Conservation (phyloP, 2,113 vertebrate genomes). For the Hypomesus transpacificus region DNA sequence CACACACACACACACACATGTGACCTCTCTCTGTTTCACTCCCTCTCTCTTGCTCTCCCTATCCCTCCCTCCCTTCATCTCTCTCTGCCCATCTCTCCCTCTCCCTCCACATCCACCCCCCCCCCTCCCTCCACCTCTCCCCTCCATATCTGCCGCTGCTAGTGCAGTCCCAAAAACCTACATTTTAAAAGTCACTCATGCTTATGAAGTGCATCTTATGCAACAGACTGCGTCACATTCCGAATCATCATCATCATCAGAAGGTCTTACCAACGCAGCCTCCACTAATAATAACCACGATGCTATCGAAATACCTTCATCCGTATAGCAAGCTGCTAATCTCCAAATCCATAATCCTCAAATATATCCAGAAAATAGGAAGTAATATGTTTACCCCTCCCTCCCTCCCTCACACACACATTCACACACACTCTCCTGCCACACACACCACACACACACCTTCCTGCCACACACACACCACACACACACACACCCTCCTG, state of each 20-base stretch:
- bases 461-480: no score
- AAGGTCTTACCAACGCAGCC: not conserved
- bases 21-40: not conserved
- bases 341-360: not conserved
- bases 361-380: not conserved
- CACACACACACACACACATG: constrained; percentile 4
- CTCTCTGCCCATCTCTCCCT: not conserved
- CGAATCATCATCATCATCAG: constrained; percentile 9
- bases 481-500: no score
- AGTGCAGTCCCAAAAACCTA: constrained; percentile 12
- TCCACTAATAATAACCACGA: not conserved
- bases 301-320: not conserved
- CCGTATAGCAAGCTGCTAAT: not conserved
- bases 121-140: not conserved
- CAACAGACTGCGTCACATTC: constrained; percentile 48
- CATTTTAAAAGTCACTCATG: constrained; percentile 54
- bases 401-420: no score
- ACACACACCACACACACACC: no score
- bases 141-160: not conserved
- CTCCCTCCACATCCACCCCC: not conserved
- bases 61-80: not conserved
- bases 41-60: not conserved
- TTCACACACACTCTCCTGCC: no score
- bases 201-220: constrained; percentile 45
- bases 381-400: not conserved